Percentiles rank a stretch among this genome's conserved stretches.
These are phyloP conservation scores for Corythornis vintsioides DNA, from an alignment of 2,113 vertebrate species.

Conservation along the genomic window DNA sequence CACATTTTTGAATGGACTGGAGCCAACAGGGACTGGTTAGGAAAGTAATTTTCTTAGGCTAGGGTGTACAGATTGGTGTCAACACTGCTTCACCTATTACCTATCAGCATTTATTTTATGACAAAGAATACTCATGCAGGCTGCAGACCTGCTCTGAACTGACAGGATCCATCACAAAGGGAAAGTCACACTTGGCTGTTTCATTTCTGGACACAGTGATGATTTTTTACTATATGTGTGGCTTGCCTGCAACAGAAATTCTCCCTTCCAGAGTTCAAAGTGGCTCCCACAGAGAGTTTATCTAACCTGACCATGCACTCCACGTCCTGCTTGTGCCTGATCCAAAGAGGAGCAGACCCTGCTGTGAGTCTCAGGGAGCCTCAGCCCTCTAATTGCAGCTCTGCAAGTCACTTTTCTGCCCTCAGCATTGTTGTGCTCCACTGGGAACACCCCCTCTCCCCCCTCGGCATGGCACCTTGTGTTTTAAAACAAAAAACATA, in stretches of 20 bases:
- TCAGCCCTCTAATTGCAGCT: neutral
- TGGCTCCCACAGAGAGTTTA: neutral
- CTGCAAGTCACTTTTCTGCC: neutral
- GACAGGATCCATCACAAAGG: neutral
- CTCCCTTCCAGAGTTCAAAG: conserved; percentile 15
- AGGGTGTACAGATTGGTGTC: neutral
- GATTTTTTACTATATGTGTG: neutral
- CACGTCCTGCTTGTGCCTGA: neutral
- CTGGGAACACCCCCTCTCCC: neutral
- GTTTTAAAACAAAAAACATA: neutral
- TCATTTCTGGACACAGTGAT: neutral
- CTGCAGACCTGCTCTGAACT: neutral
- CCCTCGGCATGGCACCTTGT: neutral
- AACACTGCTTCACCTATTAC: neutral
- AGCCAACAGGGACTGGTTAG: neutral
- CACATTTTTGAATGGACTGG: neutral
- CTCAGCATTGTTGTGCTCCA: neutral
- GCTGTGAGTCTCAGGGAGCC: neutral
- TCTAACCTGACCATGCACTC: neutral
- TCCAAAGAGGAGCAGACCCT: neutral
- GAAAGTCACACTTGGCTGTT: neutral
- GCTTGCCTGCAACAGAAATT: neutral
- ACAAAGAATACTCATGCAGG: neutral
- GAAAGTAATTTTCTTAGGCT: neutral
- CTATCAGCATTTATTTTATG: neutral